Percentiles rank a stretch among this genome's conserved stretches.
These are phyloP conservation scores for Bombus confusus DNA, from an alignment of 1,140 invertebrate genomes.

Conservation along the genomic window DNA sequence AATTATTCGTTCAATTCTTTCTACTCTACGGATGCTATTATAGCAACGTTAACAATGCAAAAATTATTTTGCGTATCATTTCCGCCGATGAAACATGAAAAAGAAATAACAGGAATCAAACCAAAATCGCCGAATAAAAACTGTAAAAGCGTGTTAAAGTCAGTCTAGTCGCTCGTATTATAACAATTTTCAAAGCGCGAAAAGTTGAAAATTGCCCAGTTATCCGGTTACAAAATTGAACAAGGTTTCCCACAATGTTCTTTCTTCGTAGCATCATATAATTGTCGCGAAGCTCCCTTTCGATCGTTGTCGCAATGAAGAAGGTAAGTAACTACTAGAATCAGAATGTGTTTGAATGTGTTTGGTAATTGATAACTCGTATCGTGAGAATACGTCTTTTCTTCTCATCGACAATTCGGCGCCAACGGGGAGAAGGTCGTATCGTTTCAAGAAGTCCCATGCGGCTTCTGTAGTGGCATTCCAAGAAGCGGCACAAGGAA, in stretches of 20 bases:
- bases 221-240: neutral
- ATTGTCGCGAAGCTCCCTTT: neutral
- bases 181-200: neutral
- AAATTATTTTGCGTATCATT: no score
- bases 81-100: no score
- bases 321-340: neutral
- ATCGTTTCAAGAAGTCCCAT: neutral
- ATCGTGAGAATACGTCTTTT: constrained; percentile 46
- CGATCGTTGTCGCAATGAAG: neutral
- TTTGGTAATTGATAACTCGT: constrained; percentile 62
- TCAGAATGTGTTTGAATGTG: neutral
- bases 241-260: no score
- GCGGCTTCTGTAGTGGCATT: neutral
- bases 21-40: no score
- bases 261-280: neutral
- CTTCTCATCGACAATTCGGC: constrained; percentile 51
- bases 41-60: no score
- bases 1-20: no score
- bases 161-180: neutral
- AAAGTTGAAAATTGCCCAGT: neutral
- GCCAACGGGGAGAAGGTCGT: constrained; percentile 40
- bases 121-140: no score
- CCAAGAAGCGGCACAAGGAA: constrained; percentile 8
- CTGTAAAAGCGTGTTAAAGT: neutral
- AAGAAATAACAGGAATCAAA: no score